These are phyloP conservation scores for Pseudolaguvia tuberculata DNA, from an alignment of 2,113 vertebrate species.

Conservation along the genomic window DNA sequence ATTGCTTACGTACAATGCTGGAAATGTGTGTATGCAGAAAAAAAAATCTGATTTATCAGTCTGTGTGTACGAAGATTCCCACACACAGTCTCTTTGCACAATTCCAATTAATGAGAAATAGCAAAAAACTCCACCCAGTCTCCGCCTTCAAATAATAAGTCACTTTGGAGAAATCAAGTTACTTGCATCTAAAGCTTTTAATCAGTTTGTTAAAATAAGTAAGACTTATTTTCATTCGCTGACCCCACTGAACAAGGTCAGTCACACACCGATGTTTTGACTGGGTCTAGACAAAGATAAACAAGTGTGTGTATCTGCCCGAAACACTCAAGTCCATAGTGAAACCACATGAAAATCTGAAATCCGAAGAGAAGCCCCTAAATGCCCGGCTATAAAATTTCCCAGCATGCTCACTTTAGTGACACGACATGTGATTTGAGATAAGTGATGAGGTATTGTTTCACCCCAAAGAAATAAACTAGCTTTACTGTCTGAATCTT, in stretches of 20 bases:
- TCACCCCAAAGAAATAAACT: constrained; percentile 1
- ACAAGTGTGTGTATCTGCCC: constrained; percentile 30
- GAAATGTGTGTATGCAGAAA: too few relatives aligned
- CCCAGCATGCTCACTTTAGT: constrained; percentile 13
- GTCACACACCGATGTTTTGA: constrained; percentile 18
- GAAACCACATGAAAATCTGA: constrained; percentile 4
- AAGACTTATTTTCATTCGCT: too few relatives aligned
- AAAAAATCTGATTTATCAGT: too few relatives aligned
- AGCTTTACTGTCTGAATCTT: not conserved
- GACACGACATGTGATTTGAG: constrained; percentile 20
- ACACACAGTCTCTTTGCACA: too few relatives aligned
- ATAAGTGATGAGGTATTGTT: constrained; percentile 29
- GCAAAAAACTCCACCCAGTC: too few relatives aligned
- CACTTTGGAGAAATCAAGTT: too few relatives aligned
- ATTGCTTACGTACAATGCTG: too few relatives aligned
- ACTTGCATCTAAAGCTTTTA: too few relatives aligned
- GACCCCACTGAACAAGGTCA: not conserved
- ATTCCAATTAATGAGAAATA: too few relatives aligned
- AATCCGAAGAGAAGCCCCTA: not conserved
- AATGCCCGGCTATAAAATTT: constrained; percentile 19
- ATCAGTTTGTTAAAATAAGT: too few relatives aligned
- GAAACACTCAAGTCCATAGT: constrained; percentile 4
- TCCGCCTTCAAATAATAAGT: too few relatives aligned
- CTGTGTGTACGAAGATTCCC: too few relatives aligned
- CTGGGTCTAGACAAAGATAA: constrained; percentile 31